Conservation (phyloP, 2,113 vertebrate species). For the Albula glossodonta region DNA sequence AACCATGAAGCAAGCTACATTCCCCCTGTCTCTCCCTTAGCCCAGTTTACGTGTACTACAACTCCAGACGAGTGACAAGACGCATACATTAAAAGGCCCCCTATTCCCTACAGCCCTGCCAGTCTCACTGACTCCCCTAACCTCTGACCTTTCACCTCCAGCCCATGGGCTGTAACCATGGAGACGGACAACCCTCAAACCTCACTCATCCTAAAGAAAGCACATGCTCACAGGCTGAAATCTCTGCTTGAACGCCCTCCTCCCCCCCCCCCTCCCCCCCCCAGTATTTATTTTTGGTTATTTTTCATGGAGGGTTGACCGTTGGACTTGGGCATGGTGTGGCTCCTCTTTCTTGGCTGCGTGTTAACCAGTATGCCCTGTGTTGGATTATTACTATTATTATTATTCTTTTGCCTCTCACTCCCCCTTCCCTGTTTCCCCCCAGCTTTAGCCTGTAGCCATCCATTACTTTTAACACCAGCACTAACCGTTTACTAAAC, state of each 20-base stretch:
- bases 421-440: slow-evolving; percentile 19
- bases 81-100: background rate
- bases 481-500: slow-evolving; percentile 6
- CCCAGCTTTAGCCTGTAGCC: slow-evolving; percentile 31
- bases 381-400: slow-evolving; percentile 34
- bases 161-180: slow-evolving; percentile 86
- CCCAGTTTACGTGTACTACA: slow-evolving; percentile 40
- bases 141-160: slow-evolving; percentile 65
- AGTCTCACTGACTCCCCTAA: slow-evolving; percentile 58
- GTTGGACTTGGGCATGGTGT: slow-evolving; percentile 63
- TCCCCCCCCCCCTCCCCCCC: slow-evolving; percentile 29
- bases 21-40: slow-evolving; percentile 27
- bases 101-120: slow-evolving; percentile 71
- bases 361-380: slow-evolving; percentile 57
- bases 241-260: background rate
- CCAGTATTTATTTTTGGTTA: slow-evolving; percentile 16
- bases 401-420: slow-evolving; percentile 11
- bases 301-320: slow-evolving; percentile 69
- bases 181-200: slow-evolving; percentile 88
- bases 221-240: slow-evolving; percentile 28
- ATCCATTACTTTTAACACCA: slow-evolving; percentile 19
- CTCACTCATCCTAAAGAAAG: slow-evolving; percentile 36
- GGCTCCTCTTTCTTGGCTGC: slow-evolving; percentile 49
- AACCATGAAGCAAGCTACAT: slow-evolving; percentile 30
- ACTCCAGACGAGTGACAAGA: slow-evolving; percentile 38